Evolutionary conservation across 2,797 vertebrate genomes (phyloP), one percentile per base, ranked within the genome.

Genomic region (Sus cebifrons): DNA sequence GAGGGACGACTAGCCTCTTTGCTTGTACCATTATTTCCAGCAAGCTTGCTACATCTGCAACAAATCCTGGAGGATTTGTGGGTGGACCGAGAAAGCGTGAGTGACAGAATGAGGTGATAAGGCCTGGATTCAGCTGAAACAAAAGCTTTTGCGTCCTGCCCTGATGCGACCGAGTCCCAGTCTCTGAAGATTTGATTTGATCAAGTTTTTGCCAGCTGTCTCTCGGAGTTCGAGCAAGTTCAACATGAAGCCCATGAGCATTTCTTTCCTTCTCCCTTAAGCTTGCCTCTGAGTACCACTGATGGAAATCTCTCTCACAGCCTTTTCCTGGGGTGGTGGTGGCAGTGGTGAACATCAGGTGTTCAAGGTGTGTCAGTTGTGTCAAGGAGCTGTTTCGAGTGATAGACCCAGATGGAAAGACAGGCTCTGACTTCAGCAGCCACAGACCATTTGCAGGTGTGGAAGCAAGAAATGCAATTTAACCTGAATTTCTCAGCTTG

Each of bases 11-110:
- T 98, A 98, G 98, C 97, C 98, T 98, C 98, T 99, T 98, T 70
- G 98, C 98, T 98, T 98, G 98, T 98, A 98, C 97, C 97, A 98
- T 99, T 99, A 98, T 99, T 99, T 98, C 98, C 99, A 98, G 98
- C 98, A 98, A 98, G 98, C 99, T 99, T 98, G 98, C 98, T 98
- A 98, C 98, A 98, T 99, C 98, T 99, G 99, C 98, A 98, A 98
- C 98, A 98, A 99, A 98, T 98, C 98, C 98, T 98, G 95, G 97
- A 98, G 98, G 98, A 98, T 99, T 99, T 99, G 98, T 92, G 98
- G 97, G 97, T 97, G 97, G 96, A 58, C 94, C 91, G 96, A 96
- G 90, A 97, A 97, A 97, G 89, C 93, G 83, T 98, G 98, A 98
- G 95, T 98, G 98, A 98, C 98, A 98, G 97, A 98, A 96, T 91